A percentile compares a stretch with the other conserved stretches of the same genome.
phyloP scores from a whole-genome alignment of 2,797 vertebrate species.

The Platyrinchus mystaceus region DNA sequence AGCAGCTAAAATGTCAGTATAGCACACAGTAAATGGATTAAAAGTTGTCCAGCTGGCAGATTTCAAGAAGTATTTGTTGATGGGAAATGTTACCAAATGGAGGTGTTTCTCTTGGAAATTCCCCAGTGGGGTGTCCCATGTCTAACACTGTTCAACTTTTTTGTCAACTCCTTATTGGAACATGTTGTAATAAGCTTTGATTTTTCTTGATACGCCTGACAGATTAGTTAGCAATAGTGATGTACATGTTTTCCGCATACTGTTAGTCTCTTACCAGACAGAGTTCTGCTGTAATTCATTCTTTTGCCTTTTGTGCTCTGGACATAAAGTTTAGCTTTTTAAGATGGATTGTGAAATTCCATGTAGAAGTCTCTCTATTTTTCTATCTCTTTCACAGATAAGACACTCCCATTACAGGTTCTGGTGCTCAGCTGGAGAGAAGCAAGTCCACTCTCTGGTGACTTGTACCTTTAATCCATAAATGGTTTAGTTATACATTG shows the following conservation, averaged over 20 bases:
- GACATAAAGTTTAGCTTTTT: not conserved
- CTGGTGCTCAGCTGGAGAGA: not conserved
- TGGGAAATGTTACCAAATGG: slow-evolving; percentile 7
- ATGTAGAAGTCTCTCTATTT: not conserved
- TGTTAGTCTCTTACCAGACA: not conserved
- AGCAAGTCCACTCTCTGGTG: not conserved
- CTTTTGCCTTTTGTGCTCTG: not conserved
- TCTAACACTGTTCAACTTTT: not conserved
- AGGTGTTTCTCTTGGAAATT: slow-evolving; percentile 16
- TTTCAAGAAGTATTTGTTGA: not conserved
- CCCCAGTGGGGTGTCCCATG: not conserved
- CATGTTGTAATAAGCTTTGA: not conserved
- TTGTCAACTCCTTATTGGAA: not conserved
- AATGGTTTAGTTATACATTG: not conserved
- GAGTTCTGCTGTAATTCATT: not conserved
- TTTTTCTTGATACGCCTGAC: not conserved
- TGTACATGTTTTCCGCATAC: not conserved
- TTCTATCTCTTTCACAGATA: not conserved
- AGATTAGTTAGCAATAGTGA: not conserved
- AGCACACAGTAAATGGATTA: not conserved
- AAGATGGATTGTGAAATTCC: not conserved
- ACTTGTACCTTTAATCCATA: not conserved
- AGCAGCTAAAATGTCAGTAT: not conserved
- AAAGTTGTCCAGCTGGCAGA: slow-evolving; percentile 1
- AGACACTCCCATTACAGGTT: not conserved